Percentiles rank a stretch among this genome's conserved stretches.
phyloP scores from a whole-genome alignment of 2,113 vertebrate genomes.

The Hypomesus transpacificus region DNA sequence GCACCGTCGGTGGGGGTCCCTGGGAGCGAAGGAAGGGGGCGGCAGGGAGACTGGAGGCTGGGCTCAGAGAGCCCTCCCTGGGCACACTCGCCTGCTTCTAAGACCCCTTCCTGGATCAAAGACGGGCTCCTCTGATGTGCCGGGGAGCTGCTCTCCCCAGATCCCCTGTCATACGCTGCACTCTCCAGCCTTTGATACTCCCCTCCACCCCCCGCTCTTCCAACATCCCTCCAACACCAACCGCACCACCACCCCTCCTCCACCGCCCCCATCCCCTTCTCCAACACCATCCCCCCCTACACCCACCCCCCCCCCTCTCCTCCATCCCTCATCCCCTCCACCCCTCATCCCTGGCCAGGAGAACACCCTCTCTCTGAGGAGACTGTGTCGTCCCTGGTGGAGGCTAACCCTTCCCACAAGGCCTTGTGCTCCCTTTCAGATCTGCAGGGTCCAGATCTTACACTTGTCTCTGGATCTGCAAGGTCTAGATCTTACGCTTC shows the following conservation, averaged over 20 bases:
- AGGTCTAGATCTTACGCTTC: conserved; percentile 19
- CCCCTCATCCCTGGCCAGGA: conserved; percentile 5
- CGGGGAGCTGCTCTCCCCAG: background rate
- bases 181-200: conserved; percentile 29
- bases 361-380: conserved; percentile 7
- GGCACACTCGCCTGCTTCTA: conserved; percentile 35
- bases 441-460: background rate
- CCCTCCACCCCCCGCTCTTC: background rate
- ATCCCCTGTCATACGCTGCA: conserved; percentile 7
- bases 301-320: conserved; percentile 2
- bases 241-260: background rate
- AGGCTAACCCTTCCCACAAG: conserved; percentile 36
- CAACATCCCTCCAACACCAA: background rate
- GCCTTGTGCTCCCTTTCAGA: conserved; percentile 28
- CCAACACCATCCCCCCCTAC: background rate
- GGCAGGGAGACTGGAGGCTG: conserved; percentile 20
- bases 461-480: background rate
- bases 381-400: background rate
- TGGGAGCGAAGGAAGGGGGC: background rate
- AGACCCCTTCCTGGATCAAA: conserved; percentile 44
- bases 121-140: conserved; percentile 21
- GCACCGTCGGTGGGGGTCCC: conserved; percentile 32
- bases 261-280: background rate
- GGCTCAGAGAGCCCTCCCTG: conserved; percentile 26
- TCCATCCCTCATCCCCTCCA: background rate